Percentiles rank a stretch among this genome's conserved stretches.
Evolutionary conservation across 1,140 invertebrate genomes (phyloP).

Genomic region (Propsilocerus akamusi): DNA sequence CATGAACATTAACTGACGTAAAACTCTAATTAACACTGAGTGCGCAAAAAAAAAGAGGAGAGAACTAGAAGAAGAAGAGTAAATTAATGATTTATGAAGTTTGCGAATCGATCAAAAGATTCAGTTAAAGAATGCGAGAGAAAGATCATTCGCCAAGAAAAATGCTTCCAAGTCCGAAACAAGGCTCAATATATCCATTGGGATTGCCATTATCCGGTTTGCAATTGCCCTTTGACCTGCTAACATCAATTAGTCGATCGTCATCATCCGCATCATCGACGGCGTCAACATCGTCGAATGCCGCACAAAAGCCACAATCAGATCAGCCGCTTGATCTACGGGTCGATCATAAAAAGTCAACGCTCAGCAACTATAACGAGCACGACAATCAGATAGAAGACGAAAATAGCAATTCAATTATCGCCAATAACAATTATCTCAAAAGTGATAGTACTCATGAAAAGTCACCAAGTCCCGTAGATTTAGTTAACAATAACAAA

Average conservation of each 20-base stretch:
- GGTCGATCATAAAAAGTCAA: slow-evolving; percentile 55
- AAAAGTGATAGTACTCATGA: not conserved
- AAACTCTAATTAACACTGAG: too few species aligned
- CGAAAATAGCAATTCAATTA: slow-evolving; percentile 52
- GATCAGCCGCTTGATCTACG: slow-evolving; percentile 68
- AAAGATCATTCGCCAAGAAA: slow-evolving; percentile 61
- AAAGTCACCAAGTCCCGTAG: not conserved
- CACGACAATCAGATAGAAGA: slow-evolving; percentile 34
- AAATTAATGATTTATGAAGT: too few species aligned
- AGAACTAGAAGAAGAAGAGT: too few species aligned
- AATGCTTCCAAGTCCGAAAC: slow-evolving; percentile 52
- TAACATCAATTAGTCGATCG: slow-evolving; percentile 15
- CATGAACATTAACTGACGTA: too few species aligned
- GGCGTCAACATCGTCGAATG: slow-evolving; percentile 9
- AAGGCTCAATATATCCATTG: slow-evolving; percentile 47
- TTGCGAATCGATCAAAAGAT: too few species aligned
- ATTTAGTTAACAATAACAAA: not conserved
- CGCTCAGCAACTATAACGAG: slow-evolving; percentile 23
- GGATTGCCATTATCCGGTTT: slow-evolving; percentile 31
- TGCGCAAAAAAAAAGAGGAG: too few species aligned
- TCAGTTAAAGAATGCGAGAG: too few species aligned
- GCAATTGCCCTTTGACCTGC: slow-evolving; percentile 26
- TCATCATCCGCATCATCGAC: slow-evolving; percentile 6
- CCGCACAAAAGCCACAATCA: slow-evolving; percentile 27
- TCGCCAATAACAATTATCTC: slow-evolving; percentile 6